These are phyloP conservation scores for Leptinotarsa peninsularis DNA, from an alignment of 2,888 invertebrate species.

Conservation along the genomic window DNA sequence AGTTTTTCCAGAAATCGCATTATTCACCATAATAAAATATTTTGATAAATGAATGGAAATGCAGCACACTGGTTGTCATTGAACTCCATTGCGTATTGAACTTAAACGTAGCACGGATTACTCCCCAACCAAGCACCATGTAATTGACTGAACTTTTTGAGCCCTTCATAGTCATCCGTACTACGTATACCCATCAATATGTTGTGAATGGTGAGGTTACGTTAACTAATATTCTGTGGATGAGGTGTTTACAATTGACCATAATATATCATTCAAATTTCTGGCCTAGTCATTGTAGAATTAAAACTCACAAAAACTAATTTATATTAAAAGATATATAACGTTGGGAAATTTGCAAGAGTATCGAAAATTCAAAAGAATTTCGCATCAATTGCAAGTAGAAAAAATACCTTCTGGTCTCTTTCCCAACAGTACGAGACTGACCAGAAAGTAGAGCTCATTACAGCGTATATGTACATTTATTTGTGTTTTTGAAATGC, in stretches of 20 bases:
- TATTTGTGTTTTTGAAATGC: too few species aligned
- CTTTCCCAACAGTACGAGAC: neutral
- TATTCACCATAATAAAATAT: neutral
- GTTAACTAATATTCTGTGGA: slow-evolving; percentile 52
- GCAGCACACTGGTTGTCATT: neutral
- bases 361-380: neutral
- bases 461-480: too few species aligned
- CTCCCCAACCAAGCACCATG: slow-evolving; percentile 21
- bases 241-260: slow-evolving; percentile 62
- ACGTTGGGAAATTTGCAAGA: neutral
- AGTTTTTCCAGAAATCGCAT: neutral
- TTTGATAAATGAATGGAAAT: neutral
- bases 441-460: neutral
- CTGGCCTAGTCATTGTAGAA: slow-evolving; percentile 59
- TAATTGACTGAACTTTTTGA: slow-evolving; percentile 42
- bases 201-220: neutral
- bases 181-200: slow-evolving; percentile 27
- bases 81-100: neutral
- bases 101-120: slow-evolving; percentile 35
- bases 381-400: too few species aligned
- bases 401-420: too few species aligned
- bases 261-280: slow-evolving; percentile 58
- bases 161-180: slow-evolving; percentile 49
- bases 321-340: slow-evolving; percentile 29
- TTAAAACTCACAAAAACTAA: slow-evolving; percentile 37